Conservation (phyloP, 2,888 invertebrate genomes). For the Omphaloscelis lunosa region DNA sequence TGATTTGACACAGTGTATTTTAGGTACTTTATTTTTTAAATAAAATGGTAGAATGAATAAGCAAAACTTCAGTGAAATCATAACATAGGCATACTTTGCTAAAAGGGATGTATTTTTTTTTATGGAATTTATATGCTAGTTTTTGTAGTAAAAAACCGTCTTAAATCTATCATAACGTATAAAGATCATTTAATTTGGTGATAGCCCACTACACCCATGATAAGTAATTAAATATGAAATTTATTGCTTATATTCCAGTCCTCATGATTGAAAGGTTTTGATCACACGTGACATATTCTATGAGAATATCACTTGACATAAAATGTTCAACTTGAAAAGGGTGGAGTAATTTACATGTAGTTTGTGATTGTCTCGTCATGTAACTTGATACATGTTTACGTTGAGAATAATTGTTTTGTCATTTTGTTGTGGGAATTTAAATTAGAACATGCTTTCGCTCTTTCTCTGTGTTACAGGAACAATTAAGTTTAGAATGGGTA, state of each 20-base stretch:
- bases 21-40: background rate
- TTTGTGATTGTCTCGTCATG: slow-evolving; percentile 14
- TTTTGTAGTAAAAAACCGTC: background rate
- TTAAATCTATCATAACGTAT: background rate
- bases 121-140: background rate
- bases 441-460: background rate
- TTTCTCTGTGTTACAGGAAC: background rate
- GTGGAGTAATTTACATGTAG: slow-evolving; percentile 50
- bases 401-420: background rate
- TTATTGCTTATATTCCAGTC: slow-evolving; percentile 12
- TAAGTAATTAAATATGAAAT: slow-evolving; percentile 13
- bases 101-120: background rate
- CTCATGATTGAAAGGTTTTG: slow-evolving; percentile 21
- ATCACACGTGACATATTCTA: slow-evolving; percentile 8
- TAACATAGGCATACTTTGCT: background rate
- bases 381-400: slow-evolving; percentile 15
- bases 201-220: background rate
- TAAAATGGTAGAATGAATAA: background rate
- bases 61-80: background rate
- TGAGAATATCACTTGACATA: slow-evolving; percentile 31
- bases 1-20: background rate
- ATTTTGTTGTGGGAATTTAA: slow-evolving; percentile 1
- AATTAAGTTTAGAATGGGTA: background rate
- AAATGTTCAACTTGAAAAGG: slow-evolving; percentile 45
- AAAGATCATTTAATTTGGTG: background rate